These are phyloP conservation scores for Brotula barbata DNA, from an alignment of 2,797 vertebrate genomes.

Conservation along the genomic window DNA sequence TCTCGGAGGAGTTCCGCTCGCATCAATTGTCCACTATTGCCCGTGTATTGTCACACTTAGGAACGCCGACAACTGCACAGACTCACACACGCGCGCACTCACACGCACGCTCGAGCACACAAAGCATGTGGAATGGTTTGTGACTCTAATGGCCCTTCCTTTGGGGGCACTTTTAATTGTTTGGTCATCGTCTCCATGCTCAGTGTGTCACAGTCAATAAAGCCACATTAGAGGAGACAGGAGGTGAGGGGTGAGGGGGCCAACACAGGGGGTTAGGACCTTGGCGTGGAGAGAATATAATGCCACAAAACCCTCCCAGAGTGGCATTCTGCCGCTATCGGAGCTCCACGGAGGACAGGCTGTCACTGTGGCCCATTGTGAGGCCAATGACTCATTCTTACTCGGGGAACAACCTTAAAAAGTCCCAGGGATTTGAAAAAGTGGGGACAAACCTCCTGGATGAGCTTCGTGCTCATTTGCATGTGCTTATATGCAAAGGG, in stretches of 20 bases:
- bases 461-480: constrained; percentile 44
- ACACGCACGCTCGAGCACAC: constrained; percentile 29
- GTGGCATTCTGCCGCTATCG: constrained; percentile 67
- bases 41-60: constrained; percentile 46
- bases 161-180: constrained; percentile 70
- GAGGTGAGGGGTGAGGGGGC: constrained; percentile 71
- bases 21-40: constrained; percentile 40
- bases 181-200: constrained; percentile 77
- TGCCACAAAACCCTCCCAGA: constrained; percentile 60
- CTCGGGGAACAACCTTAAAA: constrained; percentile 43
- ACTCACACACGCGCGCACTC: constrained; percentile 30
- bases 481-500: constrained; percentile 30
- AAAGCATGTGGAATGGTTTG: constrained; percentile 54
- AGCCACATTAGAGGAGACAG: constrained; percentile 77
- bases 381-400: constrained; percentile 71
- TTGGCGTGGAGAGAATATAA: constrained; percentile 68
- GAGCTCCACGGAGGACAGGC: constrained; percentile 51
- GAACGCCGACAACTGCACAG: constrained; percentile 17
- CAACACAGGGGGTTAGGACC: constrained; percentile 66
- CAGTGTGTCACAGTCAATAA: constrained; percentile 83
- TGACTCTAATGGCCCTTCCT: constrained; percentile 63
- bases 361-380: constrained; percentile 73
- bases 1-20: constrained; percentile 33
- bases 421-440: constrained; percentile 61
- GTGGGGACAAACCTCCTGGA: constrained; percentile 48